Base-by-base conservation (phyloP, 1,140 invertebrate species). In the Ladona fulva region DNA sequence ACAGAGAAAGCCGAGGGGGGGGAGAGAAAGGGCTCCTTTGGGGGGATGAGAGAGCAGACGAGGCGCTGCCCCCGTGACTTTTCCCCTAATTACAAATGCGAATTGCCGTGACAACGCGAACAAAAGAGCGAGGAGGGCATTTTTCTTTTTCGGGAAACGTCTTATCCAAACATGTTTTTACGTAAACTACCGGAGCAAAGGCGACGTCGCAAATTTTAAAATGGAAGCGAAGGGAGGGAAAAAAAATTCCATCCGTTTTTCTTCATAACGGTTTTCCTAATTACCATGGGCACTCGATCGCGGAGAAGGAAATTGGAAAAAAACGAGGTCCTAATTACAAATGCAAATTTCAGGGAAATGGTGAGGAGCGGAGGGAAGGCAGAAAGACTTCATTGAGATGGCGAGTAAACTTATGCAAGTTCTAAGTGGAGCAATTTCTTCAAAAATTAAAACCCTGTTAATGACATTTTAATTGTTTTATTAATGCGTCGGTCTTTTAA, bases 261-360 rank as follows among this genome's bases (percentile, higher is more conserved):
- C 52, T 66, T 66, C n/a, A 19, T 52, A 52, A 52, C 19, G 52
- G 52, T 66, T 66, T 5, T 12, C 12, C 52, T 66, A 66, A 66
- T 66, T 66, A 66, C 52, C 52, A 3, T 66, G 52, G 52, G 52
- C 52, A 66, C 52, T 66, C 12, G 52, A 66, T 66, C 52, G 52
- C 10, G 44, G 44, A 52, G 44, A 19, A 19, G 52, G 52, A 66
- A 66, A 19, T 66, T 16, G 52, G n/a, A 66, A 66, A 66, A 66
- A 66, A 66, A 66, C 52, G 52, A 66, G 52, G 52, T 66, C 52
- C 52, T 66, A 66, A 66, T 66, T 66, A 66, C 52, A 66, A 66
- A 66, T 66, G 52, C 52, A 66, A 66, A 66, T 66, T 66, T 3
- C 52, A 10, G 10, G 10, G 44, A 19, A 52, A 19, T 52, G 44